These are phyloP conservation scores for Plusia festucae DNA, from an alignment of 2,888 invertebrate species.

Conservation along the genomic window DNA sequence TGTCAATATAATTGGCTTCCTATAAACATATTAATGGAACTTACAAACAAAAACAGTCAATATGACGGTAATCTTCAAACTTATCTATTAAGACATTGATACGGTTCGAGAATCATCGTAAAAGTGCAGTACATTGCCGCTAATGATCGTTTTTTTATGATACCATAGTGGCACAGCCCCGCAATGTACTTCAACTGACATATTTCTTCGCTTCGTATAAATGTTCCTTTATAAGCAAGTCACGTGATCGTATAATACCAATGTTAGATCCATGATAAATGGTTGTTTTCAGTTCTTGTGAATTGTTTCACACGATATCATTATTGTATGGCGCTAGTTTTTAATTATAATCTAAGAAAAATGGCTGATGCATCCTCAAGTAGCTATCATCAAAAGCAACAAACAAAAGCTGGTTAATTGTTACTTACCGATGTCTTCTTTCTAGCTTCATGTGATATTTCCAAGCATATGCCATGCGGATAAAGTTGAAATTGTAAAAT, in stretches of 20 bases:
- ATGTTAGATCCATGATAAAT: neutral
- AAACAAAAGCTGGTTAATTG: neutral
- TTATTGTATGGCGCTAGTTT: slow-evolving; percentile 2
- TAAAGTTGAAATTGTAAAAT: too few relatives aligned
- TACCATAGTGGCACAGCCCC: too few relatives aligned
- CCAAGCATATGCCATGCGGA: too few relatives aligned
- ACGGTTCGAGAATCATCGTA: too few relatives aligned
- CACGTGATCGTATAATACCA: neutral
- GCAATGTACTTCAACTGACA: too few relatives aligned
- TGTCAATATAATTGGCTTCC: slow-evolving; percentile 28
- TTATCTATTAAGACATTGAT: too few relatives aligned
- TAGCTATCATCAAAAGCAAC: neutral
- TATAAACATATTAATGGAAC: slow-evolving; percentile 20
- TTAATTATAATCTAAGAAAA: neutral
- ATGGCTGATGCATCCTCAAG: neutral
- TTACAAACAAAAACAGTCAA: slow-evolving; percentile 19
- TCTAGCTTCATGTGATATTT: too few relatives aligned
- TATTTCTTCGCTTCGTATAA: too few relatives aligned
- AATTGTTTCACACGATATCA: slow-evolving; percentile 5
- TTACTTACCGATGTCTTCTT: neutral
- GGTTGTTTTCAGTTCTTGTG: neutral
- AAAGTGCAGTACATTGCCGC: too few relatives aligned
- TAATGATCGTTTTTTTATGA: too few relatives aligned
- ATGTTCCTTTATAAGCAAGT: neutral
- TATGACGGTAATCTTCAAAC: slow-evolving; percentile 19